These are phyloP conservation scores for Phrynocephalus vlangalii DNA, from an alignment of 2,797 vertebrate species.

Conservation along the genomic window DNA sequence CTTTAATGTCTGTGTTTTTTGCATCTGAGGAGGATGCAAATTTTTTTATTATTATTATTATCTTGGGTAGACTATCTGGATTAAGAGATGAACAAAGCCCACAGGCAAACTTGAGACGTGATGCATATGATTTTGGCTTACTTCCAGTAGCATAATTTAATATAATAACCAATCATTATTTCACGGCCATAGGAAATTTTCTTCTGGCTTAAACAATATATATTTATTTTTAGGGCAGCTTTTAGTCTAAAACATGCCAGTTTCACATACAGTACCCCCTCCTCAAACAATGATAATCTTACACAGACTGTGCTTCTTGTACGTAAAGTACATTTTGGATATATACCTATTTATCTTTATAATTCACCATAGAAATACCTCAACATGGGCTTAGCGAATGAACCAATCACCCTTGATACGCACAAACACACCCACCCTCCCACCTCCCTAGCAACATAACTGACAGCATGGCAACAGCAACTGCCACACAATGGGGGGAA, in stretches of 20 bases:
- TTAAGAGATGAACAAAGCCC: not conserved
- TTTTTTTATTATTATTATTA: not conserved
- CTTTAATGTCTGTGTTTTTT: not conserved
- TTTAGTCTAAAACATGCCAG: constrained; percentile 1
- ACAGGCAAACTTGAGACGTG: not conserved
- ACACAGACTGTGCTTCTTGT: not conserved
- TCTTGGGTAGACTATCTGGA: not conserved
- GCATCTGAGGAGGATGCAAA: not conserved
- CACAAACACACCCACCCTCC: constrained; percentile 26
- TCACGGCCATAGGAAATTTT: constrained; percentile 6
- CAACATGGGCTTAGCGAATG: not conserved
- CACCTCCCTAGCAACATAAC: constrained; percentile 37
- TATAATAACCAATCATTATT: not conserved
- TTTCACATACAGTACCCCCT: not conserved
- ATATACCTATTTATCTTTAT: constrained; percentile 34
- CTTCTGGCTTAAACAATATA: constrained; percentile 8
- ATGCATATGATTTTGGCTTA: constrained; percentile 13
- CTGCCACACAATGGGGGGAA: constrained; percentile 14
- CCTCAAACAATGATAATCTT: not conserved
- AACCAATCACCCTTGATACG: constrained; percentile 22
- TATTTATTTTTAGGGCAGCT: not conserved
- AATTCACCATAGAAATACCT: constrained; percentile 22
- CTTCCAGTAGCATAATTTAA: constrained; percentile 2
- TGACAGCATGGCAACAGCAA: constrained; percentile 39
- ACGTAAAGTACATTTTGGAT: not conserved